Conservation (phyloP, 2,888 invertebrate genomes). For the Cerastoderma edule region DNA sequence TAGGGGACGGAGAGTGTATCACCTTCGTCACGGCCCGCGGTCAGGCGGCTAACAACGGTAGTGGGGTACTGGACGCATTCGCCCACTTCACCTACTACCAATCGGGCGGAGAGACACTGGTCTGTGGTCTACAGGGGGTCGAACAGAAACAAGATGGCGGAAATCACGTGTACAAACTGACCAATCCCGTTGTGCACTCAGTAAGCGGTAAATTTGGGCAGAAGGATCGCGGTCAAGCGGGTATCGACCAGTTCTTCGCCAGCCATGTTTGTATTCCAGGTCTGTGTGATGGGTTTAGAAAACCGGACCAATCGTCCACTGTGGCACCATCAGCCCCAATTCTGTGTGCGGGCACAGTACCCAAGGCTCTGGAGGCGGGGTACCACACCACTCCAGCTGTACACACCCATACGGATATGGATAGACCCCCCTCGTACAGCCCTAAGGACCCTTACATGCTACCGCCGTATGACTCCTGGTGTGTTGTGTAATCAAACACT, state of each 20-base stretch:
- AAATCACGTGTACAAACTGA: conserved; percentile 41
- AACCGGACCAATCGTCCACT: conserved; percentile 23
- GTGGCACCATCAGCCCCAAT: conserved; percentile 20
- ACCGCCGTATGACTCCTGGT: conserved; percentile 21
- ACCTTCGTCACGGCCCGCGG: conserved; percentile 43
- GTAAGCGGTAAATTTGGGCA: conserved; percentile 29
- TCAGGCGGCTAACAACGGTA: conserved; percentile 20
- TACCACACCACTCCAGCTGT: conserved; percentile 4
- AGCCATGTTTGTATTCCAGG: conserved; percentile 49
- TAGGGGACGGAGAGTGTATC: conserved; percentile 54
- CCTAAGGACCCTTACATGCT: conserved; percentile 22
- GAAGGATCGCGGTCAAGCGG: conserved; percentile 36
- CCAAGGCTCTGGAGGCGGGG: conserved; percentile 6
- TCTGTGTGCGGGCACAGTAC: conserved; percentile 9
- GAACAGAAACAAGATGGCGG: conserved; percentile 33
- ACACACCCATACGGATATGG: not conserved
- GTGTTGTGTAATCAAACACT: not conserved
- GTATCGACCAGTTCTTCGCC: conserved; percentile 47
- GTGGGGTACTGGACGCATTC: conserved; percentile 45
- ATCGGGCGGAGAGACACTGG: conserved; percentile 34
- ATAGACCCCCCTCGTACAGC: conserved; percentile 24
- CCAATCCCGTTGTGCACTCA: conserved; percentile 52
- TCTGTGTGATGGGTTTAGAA: conserved; percentile 39
- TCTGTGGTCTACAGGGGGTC: conserved; percentile 50
- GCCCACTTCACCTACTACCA: conserved; percentile 46